phyloP scores from a whole-genome alignment of 64 coral and sea anemone species.

The Anthopleura sola region DNA sequence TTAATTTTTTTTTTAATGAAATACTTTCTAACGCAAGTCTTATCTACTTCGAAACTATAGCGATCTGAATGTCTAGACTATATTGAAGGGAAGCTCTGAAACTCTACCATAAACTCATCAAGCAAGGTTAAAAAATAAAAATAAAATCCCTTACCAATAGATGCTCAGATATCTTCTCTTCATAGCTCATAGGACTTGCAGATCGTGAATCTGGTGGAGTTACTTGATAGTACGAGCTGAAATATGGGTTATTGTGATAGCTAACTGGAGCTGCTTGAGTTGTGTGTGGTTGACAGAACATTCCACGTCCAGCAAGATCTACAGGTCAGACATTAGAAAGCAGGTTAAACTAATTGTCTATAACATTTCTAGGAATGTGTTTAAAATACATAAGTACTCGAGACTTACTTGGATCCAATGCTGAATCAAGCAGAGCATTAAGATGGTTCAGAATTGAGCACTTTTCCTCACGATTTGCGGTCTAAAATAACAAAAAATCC shows the following conservation, averaged over 20 bases:
- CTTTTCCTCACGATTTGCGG: constrained; percentile 22
- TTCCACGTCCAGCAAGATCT: neutral
- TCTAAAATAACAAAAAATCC: neutral
- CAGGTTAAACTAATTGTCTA: neutral
- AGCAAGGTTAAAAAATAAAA: too few relatives aligned
- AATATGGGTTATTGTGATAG: neutral
- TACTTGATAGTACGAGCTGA: constrained; percentile 19
- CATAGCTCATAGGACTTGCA: constrained; percentile 38
- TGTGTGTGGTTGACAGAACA: neutral
- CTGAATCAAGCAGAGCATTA: constrained; percentile 61
- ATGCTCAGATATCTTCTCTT: constrained; percentile 39
- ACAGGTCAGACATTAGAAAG: neutral
- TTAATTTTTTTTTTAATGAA: too few relatives aligned
- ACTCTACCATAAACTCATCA: too few relatives aligned
- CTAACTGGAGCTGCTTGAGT: neutral
- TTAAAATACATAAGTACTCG: neutral
- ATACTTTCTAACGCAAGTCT: too few relatives aligned
- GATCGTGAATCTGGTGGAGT: constrained; percentile 64
- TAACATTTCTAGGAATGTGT: neutral
- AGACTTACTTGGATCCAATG: constrained; percentile 63
- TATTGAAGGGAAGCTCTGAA: too few relatives aligned
- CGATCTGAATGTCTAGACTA: too few relatives aligned
- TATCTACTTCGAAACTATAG: too few relatives aligned
- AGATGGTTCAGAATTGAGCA: constrained; percentile 49
- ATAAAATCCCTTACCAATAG: constrained; percentile 24